phyloP scores from a whole-genome alignment of 2,113 vertebrate genomes.

The Gallinago jamesoni region DNA sequence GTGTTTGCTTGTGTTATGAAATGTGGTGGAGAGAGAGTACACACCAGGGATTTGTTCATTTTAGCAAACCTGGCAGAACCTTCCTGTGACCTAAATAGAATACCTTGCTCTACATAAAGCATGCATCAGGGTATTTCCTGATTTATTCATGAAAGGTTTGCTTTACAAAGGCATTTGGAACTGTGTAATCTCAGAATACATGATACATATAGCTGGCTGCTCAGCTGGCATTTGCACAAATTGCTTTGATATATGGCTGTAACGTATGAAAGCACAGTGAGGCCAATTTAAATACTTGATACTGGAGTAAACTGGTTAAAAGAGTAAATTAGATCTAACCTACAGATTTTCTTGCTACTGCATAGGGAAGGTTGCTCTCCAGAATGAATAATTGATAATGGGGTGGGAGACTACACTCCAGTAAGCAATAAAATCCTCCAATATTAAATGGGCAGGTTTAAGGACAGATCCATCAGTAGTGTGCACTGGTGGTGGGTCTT shows the following conservation, averaged over 20 bases:
- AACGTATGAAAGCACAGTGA: slow-evolving; percentile 61
- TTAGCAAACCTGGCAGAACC: slow-evolving; percentile 83
- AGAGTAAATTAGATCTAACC: slow-evolving; percentile 69
- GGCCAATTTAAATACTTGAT: slow-evolving; percentile 76
- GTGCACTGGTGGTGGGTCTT: neutral
- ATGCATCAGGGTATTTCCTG: slow-evolving; percentile 84
- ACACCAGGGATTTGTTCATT: slow-evolving; percentile 79
- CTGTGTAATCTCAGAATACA: slow-evolving; percentile 81
- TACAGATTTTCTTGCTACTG: slow-evolving; percentile 48
- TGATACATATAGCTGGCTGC: slow-evolving; percentile 76
- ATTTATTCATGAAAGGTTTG: slow-evolving; percentile 86
- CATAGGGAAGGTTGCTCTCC: slow-evolving; percentile 32
- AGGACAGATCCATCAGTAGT: slow-evolving; percentile 12
- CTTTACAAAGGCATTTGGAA: slow-evolving; percentile 82
- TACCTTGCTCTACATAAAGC: slow-evolving; percentile 84
- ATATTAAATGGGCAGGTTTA: slow-evolving; percentile 47
- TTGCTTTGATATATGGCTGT: slow-evolving; percentile 80
- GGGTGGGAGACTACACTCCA: slow-evolving; percentile 31
- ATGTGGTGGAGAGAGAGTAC: slow-evolving; percentile 68
- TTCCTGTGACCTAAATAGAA: slow-evolving; percentile 84
- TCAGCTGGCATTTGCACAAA: slow-evolving; percentile 80
- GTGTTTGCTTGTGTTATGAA: slow-evolving; percentile 74
- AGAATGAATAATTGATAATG: slow-evolving; percentile 68
- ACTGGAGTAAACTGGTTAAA: slow-evolving; percentile 71
- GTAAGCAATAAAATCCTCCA: slow-evolving; percentile 62